Evolutionary conservation across 2,113 vertebrate genomes (phyloP).

Genomic region (Catharus minimus): DNA sequence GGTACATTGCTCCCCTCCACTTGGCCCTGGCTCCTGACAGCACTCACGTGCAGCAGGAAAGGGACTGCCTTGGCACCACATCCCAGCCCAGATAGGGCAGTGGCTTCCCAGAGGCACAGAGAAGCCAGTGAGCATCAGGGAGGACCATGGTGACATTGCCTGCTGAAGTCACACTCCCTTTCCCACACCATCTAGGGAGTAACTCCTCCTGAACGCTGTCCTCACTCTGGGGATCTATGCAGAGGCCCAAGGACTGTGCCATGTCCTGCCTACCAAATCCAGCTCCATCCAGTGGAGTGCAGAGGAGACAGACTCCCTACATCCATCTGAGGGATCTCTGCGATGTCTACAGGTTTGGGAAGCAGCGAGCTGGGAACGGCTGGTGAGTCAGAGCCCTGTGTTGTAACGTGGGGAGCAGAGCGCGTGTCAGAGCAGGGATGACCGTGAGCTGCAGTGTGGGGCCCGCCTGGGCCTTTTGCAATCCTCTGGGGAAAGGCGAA

Average conservation of each 20-base stretch:
- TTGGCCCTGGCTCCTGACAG: neutral
- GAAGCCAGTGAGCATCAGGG: neutral
- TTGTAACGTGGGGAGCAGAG: neutral
- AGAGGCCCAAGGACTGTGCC: neutral
- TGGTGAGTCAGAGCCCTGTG: conserved; percentile 45
- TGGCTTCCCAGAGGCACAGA: neutral
- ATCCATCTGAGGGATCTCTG: neutral
- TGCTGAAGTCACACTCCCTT: neutral
- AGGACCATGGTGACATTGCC: neutral
- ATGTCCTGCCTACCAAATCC: neutral
- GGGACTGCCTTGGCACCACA: neutral
- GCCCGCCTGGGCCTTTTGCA: conserved; percentile 59
- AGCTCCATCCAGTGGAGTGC: neutral
- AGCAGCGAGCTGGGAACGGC: neutral
- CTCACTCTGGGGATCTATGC: neutral
- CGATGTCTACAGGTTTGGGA: neutral
- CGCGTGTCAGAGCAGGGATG: conserved; percentile 38
- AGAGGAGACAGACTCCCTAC: neutral
- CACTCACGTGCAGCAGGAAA: neutral
- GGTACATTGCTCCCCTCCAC: neutral
- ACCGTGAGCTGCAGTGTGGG: conserved; percentile 5
- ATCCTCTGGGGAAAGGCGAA: conserved; percentile 24
- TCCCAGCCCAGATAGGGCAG: accelerated
- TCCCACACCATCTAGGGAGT: neutral
- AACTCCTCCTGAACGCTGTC: neutral